A percentile compares a stretch with the other conserved stretches of the same genome.
phyloP scores from a whole-genome alignment of 2,888 invertebrate species.

The Synergus gifuensis region DNA sequence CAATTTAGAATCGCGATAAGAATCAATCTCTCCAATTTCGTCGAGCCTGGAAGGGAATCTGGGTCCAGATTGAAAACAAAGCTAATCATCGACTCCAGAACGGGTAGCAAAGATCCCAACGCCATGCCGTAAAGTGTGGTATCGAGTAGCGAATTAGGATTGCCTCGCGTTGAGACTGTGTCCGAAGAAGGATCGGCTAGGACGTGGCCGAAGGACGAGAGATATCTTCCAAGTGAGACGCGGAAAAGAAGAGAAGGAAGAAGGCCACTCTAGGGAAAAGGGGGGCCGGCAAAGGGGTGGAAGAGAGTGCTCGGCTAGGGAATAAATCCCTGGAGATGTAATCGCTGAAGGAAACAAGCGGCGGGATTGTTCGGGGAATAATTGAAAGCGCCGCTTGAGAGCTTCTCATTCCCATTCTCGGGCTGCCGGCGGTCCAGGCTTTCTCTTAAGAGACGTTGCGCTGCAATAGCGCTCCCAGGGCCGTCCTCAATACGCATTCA shows the following conservation, averaged over 20 bases:
- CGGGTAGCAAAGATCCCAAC: neutral
- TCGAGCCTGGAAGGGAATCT: neutral
- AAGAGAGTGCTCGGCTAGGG: constrained; percentile 62
- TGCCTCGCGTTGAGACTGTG: constrained; percentile 11
- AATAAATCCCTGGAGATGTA: constrained; percentile 78
- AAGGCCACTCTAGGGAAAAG: constrained; percentile 46
- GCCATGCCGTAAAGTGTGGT: neutral
- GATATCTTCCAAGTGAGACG: constrained; percentile 46
- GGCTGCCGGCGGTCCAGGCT: constrained; percentile 56
- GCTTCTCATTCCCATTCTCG: constrained; percentile 76
- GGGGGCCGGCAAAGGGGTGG: constrained; percentile 42
- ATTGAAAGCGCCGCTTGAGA: constrained; percentile 77
- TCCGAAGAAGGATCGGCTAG: constrained; percentile 38
- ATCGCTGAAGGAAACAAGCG: constrained; percentile 78
- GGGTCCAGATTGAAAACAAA: neutral
- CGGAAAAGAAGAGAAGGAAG: constrained; percentile 58
- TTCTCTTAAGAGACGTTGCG: constrained; percentile 54
- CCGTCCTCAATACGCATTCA: constrained; percentile 41
- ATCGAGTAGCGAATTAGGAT: constrained; percentile 28
- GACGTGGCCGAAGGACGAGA: constrained; percentile 15
- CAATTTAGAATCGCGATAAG: neutral
- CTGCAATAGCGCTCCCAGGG: constrained; percentile 50
- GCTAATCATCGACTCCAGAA: constrained; percentile 10
- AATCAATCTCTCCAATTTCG: neutral
- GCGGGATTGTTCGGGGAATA: constrained; percentile 77